Evolutionary conservation across 2,797 vertebrate genomes (phyloP), one percentile per base, ranked within the genome.

Genomic region (Eulemur mongoz): DNA sequence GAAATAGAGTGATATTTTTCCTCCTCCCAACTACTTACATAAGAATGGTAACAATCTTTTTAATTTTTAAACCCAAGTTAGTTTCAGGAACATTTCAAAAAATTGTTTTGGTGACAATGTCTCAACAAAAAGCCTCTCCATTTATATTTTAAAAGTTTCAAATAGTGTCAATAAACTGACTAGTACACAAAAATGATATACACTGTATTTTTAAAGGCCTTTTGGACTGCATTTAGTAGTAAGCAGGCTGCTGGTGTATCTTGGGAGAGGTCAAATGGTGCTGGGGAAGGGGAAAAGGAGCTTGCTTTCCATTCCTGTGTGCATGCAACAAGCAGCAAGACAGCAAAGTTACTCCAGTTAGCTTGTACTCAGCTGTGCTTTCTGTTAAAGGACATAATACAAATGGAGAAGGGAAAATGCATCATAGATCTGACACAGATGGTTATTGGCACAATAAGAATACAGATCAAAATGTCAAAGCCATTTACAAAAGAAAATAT

Each of bases 241-340:
- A 99, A 98, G 99, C 98, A 98, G 99, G 98, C 98, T 99, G 99
- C 98, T 99, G 99, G 98, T 99, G 98, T 97, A 97, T 99, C 99
- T 99, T 99, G 98, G 99, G 98, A 99, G 99, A 99, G 98, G 98
- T 99, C 99, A 99, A 98, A 99, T 98, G 99, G 98, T 98, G 98
- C 96, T 99, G 99, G 99, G 99, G 98, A 99, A 98, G 99, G 99
- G 99, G 98, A 97, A 99, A 99, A 98, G 99, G 98, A 99, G 99
- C 98, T 99, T 97, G 98, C 98, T 99, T 99, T 99, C 99, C 99
- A 99, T 99, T 99, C 99, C 99, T 99, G 98, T 99, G 98, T 98
- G 99, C 99, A 99, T 99, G 99, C 99, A 99, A 99, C 99, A 99
- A 99, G 99, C 99, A 99, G 99, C 98, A 99, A 99, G 99, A 99